phyloP scores from a whole-genome alignment of 2,797 vertebrate species.

The Chromis chromis region DNA sequence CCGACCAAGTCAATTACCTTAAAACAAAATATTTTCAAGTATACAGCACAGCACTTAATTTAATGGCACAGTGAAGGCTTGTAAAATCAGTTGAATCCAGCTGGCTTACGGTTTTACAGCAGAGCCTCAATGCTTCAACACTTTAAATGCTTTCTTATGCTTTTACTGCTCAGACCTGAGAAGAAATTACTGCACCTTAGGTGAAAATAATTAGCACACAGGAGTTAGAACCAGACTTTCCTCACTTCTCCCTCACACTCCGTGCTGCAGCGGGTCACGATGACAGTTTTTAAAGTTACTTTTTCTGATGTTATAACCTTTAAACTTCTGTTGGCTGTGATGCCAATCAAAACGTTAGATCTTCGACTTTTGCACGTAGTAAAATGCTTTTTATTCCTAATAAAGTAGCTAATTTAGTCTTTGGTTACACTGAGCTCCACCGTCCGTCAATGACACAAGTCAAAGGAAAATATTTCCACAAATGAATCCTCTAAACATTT shows the following conservation, averaged over 20 bases:
- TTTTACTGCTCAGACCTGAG: constrained; percentile 66
- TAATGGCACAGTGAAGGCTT: constrained; percentile 65
- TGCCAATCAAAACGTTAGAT: background rate
- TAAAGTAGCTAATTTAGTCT: background rate
- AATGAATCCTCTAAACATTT: background rate
- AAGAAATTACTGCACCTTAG: constrained; percentile 58
- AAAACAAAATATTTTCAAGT: constrained; percentile 70
- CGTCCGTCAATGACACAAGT: background rate
- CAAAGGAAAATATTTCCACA: background rate
- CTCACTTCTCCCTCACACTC: constrained; percentile 9
- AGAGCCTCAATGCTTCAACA: constrained; percentile 62
- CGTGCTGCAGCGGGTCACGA: constrained; percentile 15
- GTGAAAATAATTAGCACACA: constrained; percentile 65
- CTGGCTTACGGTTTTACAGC: constrained; percentile 70
- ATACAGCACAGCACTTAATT: constrained; percentile 72
- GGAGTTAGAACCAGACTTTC: constrained; percentile 36
- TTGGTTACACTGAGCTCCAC: background rate
- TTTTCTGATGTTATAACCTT: constrained; percentile 18
- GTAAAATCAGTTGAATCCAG: constrained; percentile 72
- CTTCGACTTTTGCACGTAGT: background rate
- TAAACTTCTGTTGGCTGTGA: constrained; percentile 6
- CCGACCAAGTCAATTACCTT: constrained; percentile 46
- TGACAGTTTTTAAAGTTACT: constrained; percentile 19
- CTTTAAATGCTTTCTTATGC: constrained; percentile 71
- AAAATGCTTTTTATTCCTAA: background rate